Conservation (phyloP, 2,797 vertebrate genomes). For the Galago senegalensis region DNA sequence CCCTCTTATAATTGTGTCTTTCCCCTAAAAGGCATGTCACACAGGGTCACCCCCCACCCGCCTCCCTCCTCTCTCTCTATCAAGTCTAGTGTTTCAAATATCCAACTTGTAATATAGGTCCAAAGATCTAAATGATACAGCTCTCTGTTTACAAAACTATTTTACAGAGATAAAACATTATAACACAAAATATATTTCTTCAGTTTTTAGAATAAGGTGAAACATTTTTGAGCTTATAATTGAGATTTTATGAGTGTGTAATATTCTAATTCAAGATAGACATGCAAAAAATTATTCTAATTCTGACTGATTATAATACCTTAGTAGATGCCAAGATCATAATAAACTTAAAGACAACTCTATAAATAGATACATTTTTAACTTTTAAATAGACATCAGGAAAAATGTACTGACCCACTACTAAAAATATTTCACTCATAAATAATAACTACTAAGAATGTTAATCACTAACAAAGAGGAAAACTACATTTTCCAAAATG, state of each 20-base stretch:
- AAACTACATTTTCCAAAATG: neutral
- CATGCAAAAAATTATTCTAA: neutral
- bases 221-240: neutral
- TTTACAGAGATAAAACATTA: neutral
- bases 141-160: neutral
- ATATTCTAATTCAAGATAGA: neutral
- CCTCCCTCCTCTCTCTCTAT: neutral
- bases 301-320: neutral
- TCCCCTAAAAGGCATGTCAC: too few relatives aligned
- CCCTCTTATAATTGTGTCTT: too few relatives aligned
- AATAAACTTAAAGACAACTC: neutral
- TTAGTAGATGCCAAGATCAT: neutral
- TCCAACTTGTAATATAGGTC: neutral
- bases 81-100: conserved; percentile 29
- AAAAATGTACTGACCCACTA: neutral
- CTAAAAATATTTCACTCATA: neutral
- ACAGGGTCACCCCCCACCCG: too few relatives aligned
- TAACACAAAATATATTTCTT: neutral
- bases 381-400: neutral
- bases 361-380: neutral
- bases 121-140: neutral
- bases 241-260: neutral
- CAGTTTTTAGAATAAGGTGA: neutral
- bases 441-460: neutral
- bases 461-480: neutral